Base-by-base conservation (phyloP, 2,888 invertebrate species). In the Hirudinaria manillensis region DNA sequence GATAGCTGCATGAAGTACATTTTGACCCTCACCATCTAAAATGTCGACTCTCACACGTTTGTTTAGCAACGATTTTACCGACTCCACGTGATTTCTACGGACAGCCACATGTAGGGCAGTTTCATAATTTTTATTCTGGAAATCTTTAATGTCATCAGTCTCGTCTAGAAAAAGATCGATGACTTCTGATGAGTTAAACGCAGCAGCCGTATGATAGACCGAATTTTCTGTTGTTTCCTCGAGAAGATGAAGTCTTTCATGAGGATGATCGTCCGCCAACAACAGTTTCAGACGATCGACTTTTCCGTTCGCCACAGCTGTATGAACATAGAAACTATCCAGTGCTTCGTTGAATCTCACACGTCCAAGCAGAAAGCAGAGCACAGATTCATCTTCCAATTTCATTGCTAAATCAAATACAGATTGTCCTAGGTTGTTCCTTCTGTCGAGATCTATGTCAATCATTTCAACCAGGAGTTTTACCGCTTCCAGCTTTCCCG, bases 331-430 rank as follows among this genome's bases (percentile, higher is more conserved):
- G 36, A 70, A 73, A 34, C 73, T 53, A 70, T 75, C 77, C 19
- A 61, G 27, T 10, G 45, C 68, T n/a, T 76, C 29, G 36, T 53
- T 75, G 27, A 34, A 61, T 4, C 38, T 19, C 24, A 73, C 38
- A n/a, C 65, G 56, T 16, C 75, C 75, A 16, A 77, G 74, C 53
- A 77, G 66, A 51, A 76, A 77, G 34, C 45, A 34, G 34, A 77
- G 55, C 7, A 77, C 61, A 1, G 55, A 68, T 32, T 75, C 75
- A n/a, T 75, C 72, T 34, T 70, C 36, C 21, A 56, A 32, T 27
- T 55, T 70, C 77, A 77, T 77, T n/a, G 77, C 77, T 13, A 77
- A 51, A 61, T 77, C 77, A 36, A 77, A 77, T 10, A 77, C 73
- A 16, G 77, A 76, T 51, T 77, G 74, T 19, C 77, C 70, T 34